Evolutionary conservation across 2,888 invertebrate species (phyloP), one percentile per base, ranked within the genome.

Genomic region (Gastracanthus pulcherrimus): DNA sequence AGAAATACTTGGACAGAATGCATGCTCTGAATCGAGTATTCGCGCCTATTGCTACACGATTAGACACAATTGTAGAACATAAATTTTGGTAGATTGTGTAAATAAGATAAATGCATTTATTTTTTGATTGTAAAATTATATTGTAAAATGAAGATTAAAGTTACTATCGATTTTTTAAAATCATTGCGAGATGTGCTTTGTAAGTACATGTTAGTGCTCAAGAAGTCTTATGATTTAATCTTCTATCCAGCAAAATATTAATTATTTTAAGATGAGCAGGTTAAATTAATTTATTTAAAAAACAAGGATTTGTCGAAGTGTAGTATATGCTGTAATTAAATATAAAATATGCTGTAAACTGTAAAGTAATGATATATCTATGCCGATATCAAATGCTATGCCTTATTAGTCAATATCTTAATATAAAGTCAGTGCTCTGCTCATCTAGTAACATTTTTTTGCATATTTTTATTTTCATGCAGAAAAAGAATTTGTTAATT

Each of bases 1-100:
- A 90, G 90, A 89, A 84, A 86, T 88, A 87, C 86, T 85, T 87
- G 88, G 87, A 89, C 87, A 89, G 87, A 88, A 87, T 90, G 87
- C 89, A 89, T 87, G 89, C 86, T 88, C 85, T 90, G 85, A 89
- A 85, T 86, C 88, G 86, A 87, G 83, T 89, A 86, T 88, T 88
- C 83, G 87, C 87, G 84, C 87, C 87, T 86, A 86, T 87, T 83
- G 87, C 87, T 83, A 86, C 87, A 84, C 87, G 86, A 86, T 85
- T 88, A 78, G 88, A 89, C 82, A 84, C 83, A 83, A 83, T 86
- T 79, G 80, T 83, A 82, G 87, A 87, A 83, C 88, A 87, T 83
- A 89, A 88, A 77, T 88, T 86, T 86, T 89, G 86, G 86, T 87
- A 83, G 85, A 72, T 38, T 13, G 19, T 34, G 34, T 48, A 36